These are phyloP conservation scores for Andrena flavipes DNA, from an alignment of 2,888 invertebrate species.

Conservation along the genomic window DNA sequence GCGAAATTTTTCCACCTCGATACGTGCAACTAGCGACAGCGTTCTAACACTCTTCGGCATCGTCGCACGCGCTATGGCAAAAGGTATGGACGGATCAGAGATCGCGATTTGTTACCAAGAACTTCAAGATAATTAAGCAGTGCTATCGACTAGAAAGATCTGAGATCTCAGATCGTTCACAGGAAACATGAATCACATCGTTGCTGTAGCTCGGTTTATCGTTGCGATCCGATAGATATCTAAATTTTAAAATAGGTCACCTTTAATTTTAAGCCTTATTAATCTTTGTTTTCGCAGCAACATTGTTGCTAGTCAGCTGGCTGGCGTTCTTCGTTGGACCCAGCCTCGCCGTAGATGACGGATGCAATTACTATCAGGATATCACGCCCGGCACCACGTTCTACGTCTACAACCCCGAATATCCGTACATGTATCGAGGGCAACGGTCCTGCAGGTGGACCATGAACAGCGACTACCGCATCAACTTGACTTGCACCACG, in stretches of 20 bases:
- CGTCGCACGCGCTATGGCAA: not conserved
- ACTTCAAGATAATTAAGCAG: no score
- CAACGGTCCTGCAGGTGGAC: slow-evolving; percentile 86
- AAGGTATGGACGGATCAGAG: slow-evolving; percentile 21
- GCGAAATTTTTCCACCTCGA: not conserved
- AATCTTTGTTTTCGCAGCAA: slow-evolving; percentile 19
- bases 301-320: slow-evolving; percentile 3
- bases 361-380: slow-evolving; percentile 85
- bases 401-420: slow-evolving; percentile 85
- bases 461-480: slow-evolving; percentile 82
- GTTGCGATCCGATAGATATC: no score
- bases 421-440: slow-evolving; percentile 84
- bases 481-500: slow-evolving; percentile 84
- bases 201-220: no score
- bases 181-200: no score
- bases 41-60: not conserved
- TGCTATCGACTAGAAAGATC: no score
- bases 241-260: no score
- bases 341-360: slow-evolving; percentile 77
- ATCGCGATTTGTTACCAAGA: not conserved
- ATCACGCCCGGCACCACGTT: slow-evolving; percentile 83
- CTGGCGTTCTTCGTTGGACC: not conserved
- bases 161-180: no score
- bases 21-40: no score
- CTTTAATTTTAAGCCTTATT: no score